Base-by-base conservation (phyloP, 2,888 invertebrate genomes). In the Nemapogon koenigi region DNA sequence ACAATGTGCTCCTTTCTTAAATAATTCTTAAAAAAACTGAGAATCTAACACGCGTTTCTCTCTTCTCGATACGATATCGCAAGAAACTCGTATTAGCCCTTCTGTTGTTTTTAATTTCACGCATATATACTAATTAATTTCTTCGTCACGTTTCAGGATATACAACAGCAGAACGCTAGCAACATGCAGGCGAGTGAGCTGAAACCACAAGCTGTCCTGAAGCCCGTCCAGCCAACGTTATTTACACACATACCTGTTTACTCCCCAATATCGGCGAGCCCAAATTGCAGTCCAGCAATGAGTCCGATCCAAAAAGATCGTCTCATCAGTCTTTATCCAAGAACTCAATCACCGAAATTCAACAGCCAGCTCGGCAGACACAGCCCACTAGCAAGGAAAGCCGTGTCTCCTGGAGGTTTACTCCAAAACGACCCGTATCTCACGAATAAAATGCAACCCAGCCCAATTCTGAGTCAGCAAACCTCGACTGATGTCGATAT, bases 401-500 rank as follows among this genome's bases (percentile, higher is more conserved):
- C 66, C 3, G 40, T 65, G 16, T 71, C 75, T 0, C 70, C 73
- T 0, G 50, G 49, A 2, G 57, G 59, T 1, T 50, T 62, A 6
- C 50, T 75, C 19, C 62, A 72, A 31, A 27, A 61, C 45, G 78
- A 78, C 41, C 76, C 78, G 0, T 78, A 73, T 46, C 46, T 78
- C 30, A 59, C 59, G 2, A 69, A 59, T 37, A 75, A 71, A 46
- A 72, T 73, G 71, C 73, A 71, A 43, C 47, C 62, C 1, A 76
- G 76, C 43, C 76, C 76, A 2, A 53, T 61, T 43, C 43, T 56
- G 14, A 52, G 63, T 4, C 16, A 7, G 16, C 64, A 65, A 26
- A 49, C 58, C 0, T 49, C 53, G 6, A 27, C 27, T 7, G 69
- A 70, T n/a, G 47, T 69, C 19, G 71, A 70, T 22, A 45, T 62